These are phyloP conservation scores for Crocuta crocuta DNA, from an alignment of 2,113 vertebrate species.

Conservation along the genomic window DNA sequence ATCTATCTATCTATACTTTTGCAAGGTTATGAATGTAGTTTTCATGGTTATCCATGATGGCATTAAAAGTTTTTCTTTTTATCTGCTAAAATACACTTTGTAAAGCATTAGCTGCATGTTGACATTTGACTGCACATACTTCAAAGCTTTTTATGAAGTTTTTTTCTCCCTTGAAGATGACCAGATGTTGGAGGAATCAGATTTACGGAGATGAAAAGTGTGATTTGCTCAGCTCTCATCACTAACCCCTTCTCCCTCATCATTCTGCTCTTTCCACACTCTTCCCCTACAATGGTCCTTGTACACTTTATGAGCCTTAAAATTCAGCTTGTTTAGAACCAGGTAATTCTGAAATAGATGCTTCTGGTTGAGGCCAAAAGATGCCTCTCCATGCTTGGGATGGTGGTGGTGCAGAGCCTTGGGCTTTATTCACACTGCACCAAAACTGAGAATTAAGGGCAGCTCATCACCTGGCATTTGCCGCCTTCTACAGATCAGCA, in stretches of 20 bases:
- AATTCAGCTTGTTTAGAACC: neutral
- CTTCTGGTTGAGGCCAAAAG: neutral
- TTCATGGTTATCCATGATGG: neutral
- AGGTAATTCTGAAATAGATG: constrained; percentile 28
- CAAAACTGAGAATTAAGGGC: neutral
- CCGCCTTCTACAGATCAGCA: neutral
- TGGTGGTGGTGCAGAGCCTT: neutral
- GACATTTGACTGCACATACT: constrained; percentile 56
- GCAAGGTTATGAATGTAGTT: neutral
- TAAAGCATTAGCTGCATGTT: neutral
- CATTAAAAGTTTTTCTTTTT: constrained; percentile 16
- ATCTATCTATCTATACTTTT: neutral
- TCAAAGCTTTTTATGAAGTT: constrained; percentile 45
- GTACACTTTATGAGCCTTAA: neutral
- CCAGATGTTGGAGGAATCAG: neutral
- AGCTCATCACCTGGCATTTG: neutral
- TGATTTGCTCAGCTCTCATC: neutral
- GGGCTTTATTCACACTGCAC: neutral
- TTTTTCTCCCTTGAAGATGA: constrained; percentile 20
- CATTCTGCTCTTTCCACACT: neutral
- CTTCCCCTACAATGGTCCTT: neutral
- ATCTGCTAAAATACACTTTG: neutral
- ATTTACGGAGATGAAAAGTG: neutral
- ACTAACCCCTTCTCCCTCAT: neutral
- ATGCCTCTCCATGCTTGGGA: neutral